A percentile compares a stretch with the other conserved stretches of the same genome.
phyloP scores from a whole-genome alignment of 2,888 invertebrate genomes.

The Steinernema scapterisci region DNA sequence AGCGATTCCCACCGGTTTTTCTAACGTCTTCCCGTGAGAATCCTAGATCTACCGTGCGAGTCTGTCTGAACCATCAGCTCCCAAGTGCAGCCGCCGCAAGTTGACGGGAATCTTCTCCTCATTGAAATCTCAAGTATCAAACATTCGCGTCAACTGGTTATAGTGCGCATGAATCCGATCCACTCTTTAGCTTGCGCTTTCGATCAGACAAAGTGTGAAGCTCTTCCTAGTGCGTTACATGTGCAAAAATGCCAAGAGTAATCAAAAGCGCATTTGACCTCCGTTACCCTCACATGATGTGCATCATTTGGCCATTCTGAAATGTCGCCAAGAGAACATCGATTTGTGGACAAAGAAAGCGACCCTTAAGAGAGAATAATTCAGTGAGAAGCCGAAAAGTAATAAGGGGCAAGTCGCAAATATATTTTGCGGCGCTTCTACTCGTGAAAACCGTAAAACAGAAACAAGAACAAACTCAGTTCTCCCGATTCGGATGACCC shows the following conservation, averaged over 20 bases:
- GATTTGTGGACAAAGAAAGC: neutral
- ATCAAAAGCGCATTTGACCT: neutral
- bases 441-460: too few species aligned
- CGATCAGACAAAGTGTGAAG: neutral
- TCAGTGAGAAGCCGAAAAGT: too few species aligned
- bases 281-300: neutral
- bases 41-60: too few species aligned
- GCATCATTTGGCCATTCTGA: neutral
- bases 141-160: conserved; percentile 29
- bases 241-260: neutral
- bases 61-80: too few species aligned
- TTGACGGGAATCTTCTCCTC: neutral
- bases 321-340: neutral
- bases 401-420: too few species aligned
- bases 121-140: conserved; percentile 27
- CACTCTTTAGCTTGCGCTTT: neutral
- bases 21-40: too few species aligned
- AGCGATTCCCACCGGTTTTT: too few species aligned
- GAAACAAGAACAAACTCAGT: too few species aligned
- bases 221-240: neutral
- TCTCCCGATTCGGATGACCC: too few species aligned
- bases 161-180: conserved; percentile 7
- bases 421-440: too few species aligned
- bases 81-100: neutral
- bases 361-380: neutral